These are phyloP conservation scores for Chelonus formosanus DNA, from an alignment of 2,888 invertebrate species.

Conservation along the genomic window DNA sequence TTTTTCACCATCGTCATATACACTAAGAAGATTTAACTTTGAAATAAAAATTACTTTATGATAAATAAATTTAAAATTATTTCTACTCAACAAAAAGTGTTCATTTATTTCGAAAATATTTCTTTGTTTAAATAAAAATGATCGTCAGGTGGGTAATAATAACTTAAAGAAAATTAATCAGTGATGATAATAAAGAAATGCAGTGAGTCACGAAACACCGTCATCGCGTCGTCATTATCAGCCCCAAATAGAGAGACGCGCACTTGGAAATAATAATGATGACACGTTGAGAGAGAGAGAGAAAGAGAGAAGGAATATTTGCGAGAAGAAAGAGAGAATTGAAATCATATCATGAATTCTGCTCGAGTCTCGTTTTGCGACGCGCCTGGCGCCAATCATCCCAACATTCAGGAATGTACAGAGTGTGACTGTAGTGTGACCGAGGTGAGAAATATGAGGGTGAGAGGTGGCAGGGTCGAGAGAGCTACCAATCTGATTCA, in stretches of 20 bases:
- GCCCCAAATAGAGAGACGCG: constrained; percentile 7
- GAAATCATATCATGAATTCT: constrained; percentile 62
- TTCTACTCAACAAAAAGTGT: too few relatives aligned
- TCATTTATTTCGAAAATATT: too few relatives aligned
- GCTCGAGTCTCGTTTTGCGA: constrained; percentile 50
- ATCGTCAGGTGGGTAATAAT: too few relatives aligned
- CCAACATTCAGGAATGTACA: constrained; percentile 57
- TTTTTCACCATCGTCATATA: constrained; percentile 15
- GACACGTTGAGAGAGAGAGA: constrained; percentile 18
- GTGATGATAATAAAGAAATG: too few relatives aligned
- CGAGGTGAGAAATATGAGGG: constrained; percentile 20
- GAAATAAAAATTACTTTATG: too few relatives aligned
- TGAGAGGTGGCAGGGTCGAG: constrained; percentile 41
- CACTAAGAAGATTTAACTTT: not conserved
- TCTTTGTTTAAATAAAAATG: too few relatives aligned
- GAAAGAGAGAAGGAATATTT: constrained; percentile 20
- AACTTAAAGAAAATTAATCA: too few relatives aligned
- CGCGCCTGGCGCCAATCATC: constrained; percentile 61
- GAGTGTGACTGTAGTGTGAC: constrained; percentile 24
- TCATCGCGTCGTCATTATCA: constrained; percentile 32
- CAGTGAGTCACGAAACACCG: constrained; percentile 3
- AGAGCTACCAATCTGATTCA: constrained; percentile 50
- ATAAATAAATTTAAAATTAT: too few relatives aligned
- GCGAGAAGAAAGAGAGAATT: constrained; percentile 12
- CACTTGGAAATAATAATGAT: constrained; percentile 49